These are phyloP conservation scores for Ivindomyrus marchei DNA, from an alignment of 2,113 vertebrate species.

Conservation along the genomic window DNA sequence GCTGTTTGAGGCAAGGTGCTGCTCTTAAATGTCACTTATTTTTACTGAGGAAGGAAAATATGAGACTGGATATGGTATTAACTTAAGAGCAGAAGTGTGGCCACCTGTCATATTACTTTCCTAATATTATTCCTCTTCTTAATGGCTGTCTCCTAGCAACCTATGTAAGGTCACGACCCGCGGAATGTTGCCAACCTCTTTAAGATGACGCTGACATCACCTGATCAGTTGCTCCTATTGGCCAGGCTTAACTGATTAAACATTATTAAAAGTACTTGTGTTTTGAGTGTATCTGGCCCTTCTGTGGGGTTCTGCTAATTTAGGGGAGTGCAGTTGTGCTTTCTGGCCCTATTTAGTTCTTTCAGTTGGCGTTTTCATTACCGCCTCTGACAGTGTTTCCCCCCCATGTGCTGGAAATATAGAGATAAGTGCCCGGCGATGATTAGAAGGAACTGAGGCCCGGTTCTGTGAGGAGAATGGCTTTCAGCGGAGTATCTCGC, in stretches of 20 bases:
- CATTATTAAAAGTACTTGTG: neutral
- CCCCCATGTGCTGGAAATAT: slow-evolving; percentile 2
- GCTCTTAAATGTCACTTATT: neutral
- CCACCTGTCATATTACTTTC: neutral
- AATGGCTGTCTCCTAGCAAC: neutral
- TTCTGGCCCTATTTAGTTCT: neutral
- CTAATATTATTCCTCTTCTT: neutral
- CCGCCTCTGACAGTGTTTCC: neutral
- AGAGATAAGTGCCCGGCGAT: neutral
- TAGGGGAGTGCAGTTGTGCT: neutral
- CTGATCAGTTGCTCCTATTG: neutral
- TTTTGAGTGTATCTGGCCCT: neutral
- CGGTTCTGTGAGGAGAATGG: neutral
- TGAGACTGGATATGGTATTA: neutral
- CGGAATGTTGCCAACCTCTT: neutral
- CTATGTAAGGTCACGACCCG: neutral
- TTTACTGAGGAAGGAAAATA: neutral
- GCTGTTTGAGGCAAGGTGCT: neutral
- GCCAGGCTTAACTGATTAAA: neutral
- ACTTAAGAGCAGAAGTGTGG: neutral
- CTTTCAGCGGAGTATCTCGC: neutral
- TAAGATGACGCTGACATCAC: neutral
- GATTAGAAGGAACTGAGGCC: neutral
- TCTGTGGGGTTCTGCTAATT: neutral
- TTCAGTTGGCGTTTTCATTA: neutral